phyloP scores from a whole-genome alignment of 2,888 invertebrate species.

The Julus scandinavius region DNA sequence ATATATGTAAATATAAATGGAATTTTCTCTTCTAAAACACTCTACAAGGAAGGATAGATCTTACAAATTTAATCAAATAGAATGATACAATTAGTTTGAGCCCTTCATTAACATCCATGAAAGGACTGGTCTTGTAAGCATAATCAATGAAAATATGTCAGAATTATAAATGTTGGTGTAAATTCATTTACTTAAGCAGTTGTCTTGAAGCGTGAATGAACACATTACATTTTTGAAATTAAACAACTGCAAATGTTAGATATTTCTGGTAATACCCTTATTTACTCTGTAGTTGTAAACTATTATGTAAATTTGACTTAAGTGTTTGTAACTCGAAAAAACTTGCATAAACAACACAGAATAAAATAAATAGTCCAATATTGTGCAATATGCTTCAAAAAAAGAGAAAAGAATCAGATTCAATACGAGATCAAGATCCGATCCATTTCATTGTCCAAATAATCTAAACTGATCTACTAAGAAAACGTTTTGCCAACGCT shows the following conservation, averaged over 20 bases:
- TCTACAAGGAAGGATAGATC: background rate
- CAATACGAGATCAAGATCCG: background rate
- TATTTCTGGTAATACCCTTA: no score
- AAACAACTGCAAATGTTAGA: no score
- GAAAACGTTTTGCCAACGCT: background rate
- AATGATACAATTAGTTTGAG: no score
- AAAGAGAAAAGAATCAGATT: background rate
- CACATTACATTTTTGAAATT: no score
- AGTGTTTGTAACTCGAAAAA: no score
- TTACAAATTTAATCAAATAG: background rate
- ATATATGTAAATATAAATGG: background rate
- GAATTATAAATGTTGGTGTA: slow-evolving; percentile 16
- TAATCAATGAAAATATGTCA: background rate
- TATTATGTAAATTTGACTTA: no score
- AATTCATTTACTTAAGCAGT: background rate
- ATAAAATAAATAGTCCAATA: no score
- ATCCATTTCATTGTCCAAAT: background rate
- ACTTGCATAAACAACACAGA: no score
- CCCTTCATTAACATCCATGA: no score
- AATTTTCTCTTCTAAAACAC: background rate
- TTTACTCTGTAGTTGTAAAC: no score
- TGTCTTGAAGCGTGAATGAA: background rate
- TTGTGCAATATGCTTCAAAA: background rate
- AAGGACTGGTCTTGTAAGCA: no score
- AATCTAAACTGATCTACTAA: background rate